Conservation (phyloP, 2,888 invertebrate genomes). For the Latrodectus hesperus region DNA sequence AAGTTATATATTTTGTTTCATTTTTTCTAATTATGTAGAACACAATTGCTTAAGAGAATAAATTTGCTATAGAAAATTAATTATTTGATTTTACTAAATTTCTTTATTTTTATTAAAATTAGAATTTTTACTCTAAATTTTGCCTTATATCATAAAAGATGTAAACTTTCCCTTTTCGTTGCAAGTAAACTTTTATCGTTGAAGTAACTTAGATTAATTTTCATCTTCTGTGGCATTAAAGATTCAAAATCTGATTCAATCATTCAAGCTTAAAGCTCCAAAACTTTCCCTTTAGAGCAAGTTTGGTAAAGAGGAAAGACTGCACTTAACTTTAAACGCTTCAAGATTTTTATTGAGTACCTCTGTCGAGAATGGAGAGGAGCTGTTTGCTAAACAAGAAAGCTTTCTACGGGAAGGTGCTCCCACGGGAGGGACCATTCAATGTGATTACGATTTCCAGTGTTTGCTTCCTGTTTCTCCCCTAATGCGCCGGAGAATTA, state of each 20-base stretch:
- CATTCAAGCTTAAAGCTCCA: background rate
- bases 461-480: background rate
- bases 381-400: conserved; percentile 19
- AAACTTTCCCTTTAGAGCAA: conserved; percentile 4
- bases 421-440: conserved; percentile 19
- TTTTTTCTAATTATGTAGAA: no score
- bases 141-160: no score
- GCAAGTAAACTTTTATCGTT: no score
- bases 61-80: no score
- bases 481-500: conserved; percentile 19
- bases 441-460: conserved; percentile 35
- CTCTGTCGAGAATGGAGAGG: background rate
- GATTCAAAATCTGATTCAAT: background rate
- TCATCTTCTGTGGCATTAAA: background rate
- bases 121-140: no score
- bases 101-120: no score
- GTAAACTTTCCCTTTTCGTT: no score
- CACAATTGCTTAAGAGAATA: no score
- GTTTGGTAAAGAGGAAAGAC: conserved; percentile 13
- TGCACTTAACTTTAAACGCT: conserved; percentile 18
- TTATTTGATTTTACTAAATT: no score
- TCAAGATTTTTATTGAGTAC: conserved; percentile 38
- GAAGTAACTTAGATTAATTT: no score
- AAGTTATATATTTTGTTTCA: no score
- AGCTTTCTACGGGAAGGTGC: conserved; percentile 13